Conservation (phyloP, 2,888 invertebrate genomes). For the Epiblema foenella region DNA sequence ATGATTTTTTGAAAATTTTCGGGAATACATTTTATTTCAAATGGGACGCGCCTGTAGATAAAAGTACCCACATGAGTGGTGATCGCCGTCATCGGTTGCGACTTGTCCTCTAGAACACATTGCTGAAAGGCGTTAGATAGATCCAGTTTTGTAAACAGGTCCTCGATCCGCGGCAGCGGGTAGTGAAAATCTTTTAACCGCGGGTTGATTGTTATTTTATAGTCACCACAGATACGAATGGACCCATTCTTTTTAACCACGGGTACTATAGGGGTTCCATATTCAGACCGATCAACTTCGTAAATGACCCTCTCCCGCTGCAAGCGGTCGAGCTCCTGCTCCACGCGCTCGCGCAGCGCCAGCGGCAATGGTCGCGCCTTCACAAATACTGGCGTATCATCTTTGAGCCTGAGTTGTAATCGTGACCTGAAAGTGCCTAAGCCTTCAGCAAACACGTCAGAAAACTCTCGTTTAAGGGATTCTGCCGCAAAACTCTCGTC, state of each 20-base stretch:
- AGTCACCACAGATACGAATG: conserved; percentile 43
- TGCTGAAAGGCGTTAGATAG: conserved; percentile 33
- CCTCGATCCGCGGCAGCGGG: conserved; percentile 33
- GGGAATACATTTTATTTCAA: conserved; percentile 33
- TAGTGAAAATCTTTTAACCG: conserved; percentile 37
- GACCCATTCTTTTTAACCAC: conserved; percentile 46
- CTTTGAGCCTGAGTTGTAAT: conserved; percentile 35
- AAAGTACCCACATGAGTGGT: conserved; percentile 37
- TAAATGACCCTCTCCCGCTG: conserved; percentile 48
- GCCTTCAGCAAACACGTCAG: conserved; percentile 25
- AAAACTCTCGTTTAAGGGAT: conserved; percentile 23
- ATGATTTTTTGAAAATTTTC: conserved; percentile 48
- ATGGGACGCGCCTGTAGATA: conserved; percentile 28
- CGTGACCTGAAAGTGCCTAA: conserved; percentile 38
- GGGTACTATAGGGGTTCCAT: conserved; percentile 51
- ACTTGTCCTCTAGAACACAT: not conserved
- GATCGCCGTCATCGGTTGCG: conserved; percentile 37
- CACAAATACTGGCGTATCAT: conserved; percentile 38
- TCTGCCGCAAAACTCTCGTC: conserved; percentile 17
- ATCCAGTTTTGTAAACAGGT: conserved; percentile 33
- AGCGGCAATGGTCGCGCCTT: conserved; percentile 46
- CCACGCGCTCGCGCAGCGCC: conserved; percentile 49
- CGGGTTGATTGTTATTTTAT: conserved; percentile 43
- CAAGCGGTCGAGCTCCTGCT: conserved; percentile 49
- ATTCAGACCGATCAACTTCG: conserved; percentile 50